Evolutionary conservation across 2,888 invertebrate genomes (phyloP).

Genomic region (Pterobdella sp.): DNA sequence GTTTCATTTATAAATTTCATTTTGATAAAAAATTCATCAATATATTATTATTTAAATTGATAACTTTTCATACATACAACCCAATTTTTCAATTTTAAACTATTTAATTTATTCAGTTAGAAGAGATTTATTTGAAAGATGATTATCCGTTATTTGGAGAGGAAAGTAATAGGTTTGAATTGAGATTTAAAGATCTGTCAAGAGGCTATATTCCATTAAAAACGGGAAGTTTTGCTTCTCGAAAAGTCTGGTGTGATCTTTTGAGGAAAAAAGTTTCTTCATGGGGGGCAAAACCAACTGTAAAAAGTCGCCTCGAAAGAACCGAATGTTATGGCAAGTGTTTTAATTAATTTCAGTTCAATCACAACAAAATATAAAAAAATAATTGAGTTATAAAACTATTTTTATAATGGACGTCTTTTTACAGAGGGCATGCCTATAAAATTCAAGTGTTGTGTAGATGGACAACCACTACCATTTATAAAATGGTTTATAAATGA

Average conservation of each 20-base stretch:
- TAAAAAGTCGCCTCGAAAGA: constrained; percentile 27
- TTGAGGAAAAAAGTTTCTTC: constrained; percentile 29
- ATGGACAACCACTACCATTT: constrained; percentile 62
- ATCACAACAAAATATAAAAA: background rate
- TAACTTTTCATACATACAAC: background rate
- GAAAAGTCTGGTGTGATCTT: constrained; percentile 50
- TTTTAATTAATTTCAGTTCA: background rate
- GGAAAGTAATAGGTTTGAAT: constrained; percentile 45
- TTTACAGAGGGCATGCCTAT: constrained; percentile 43
- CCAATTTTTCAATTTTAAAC: background rate
- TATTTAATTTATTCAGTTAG: constrained; percentile 42
- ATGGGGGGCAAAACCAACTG: constrained; percentile 31
- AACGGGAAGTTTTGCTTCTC: constrained; percentile 42
- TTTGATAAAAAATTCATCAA: background rate
- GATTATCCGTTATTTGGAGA: constrained; percentile 35
- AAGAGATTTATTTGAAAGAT: constrained; percentile 48
- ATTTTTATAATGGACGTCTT: background rate
- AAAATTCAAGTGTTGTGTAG: constrained; percentile 65
- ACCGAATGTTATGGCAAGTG: constrained; percentile 27
- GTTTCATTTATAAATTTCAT: background rate
- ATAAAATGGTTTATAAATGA: constrained; percentile 64
- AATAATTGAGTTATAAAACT: background rate
- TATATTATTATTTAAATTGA: constrained; percentile 1
- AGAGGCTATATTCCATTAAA: constrained; percentile 41
- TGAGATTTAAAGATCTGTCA: constrained; percentile 40